Evolutionary conservation across 2,888 invertebrate genomes (phyloP).

Genomic region (Heteromurus nitidus): DNA sequence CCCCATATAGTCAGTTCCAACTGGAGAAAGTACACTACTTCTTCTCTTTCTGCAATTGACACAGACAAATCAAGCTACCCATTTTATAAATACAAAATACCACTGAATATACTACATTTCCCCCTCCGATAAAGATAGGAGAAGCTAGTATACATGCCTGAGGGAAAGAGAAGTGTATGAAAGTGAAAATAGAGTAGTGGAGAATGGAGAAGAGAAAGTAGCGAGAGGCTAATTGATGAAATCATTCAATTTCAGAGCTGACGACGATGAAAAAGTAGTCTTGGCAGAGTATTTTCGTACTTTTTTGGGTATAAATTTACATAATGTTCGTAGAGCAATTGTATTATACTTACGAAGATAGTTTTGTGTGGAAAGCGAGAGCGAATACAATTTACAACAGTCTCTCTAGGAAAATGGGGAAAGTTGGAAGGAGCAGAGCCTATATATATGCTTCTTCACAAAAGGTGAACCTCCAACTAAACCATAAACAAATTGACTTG

Average conservation of each 20-base stretch:
- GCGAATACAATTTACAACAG: no score
- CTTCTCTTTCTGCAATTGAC: slow-evolving; percentile 32
- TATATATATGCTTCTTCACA: no score
- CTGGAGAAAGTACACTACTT: no score
- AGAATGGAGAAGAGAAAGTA: no score
- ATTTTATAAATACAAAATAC: background rate
- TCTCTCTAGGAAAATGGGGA: no score
- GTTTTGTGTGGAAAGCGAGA: no score
- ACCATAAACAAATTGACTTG: slow-evolving; percentile 7
- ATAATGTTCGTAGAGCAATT: no score
- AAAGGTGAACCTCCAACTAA: background rate
- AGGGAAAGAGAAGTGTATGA: background rate
- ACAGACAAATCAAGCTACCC: slow-evolving; percentile 29
- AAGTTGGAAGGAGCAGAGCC: no score
- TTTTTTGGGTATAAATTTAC: background rate
- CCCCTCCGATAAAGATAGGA: background rate
- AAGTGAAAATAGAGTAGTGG: background rate
- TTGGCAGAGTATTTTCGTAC: no score
- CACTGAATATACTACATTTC: background rate
- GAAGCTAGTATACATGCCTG: background rate
- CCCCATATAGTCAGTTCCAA: no score
- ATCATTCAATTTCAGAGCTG: slow-evolving; percentile 33
- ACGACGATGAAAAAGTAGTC: slow-evolving; percentile 6
- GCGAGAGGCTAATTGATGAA: slow-evolving; percentile 23
- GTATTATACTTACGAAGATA: no score